Conservation (phyloP, 2,113 vertebrate species). For the Brachyistius frenatus region DNA sequence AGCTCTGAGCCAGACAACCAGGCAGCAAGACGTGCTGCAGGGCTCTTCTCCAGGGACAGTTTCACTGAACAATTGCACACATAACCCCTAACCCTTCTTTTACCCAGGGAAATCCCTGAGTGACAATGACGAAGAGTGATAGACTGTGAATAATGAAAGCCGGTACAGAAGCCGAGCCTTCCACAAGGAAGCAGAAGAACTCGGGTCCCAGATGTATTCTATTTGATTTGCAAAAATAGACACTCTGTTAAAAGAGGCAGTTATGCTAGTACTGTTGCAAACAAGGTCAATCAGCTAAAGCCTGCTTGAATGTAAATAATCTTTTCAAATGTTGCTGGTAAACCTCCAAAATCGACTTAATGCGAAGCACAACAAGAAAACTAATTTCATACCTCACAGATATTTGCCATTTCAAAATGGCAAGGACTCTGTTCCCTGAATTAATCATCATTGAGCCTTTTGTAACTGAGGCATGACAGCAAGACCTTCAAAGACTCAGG, state of each 20-base stretch:
- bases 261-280: slow-evolving; percentile 20
- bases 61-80: slow-evolving; percentile 67
- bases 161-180: slow-evolving; percentile 3
- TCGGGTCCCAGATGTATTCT: slow-evolving; percentile 12
- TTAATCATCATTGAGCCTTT: slow-evolving; percentile 73
- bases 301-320: slow-evolving; percentile 60
- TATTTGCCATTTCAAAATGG: slow-evolving; percentile 73
- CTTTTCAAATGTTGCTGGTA: slow-evolving; percentile 28
- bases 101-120: slow-evolving; percentile 38
- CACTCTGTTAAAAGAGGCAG: slow-evolving; percentile 6
- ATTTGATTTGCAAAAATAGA: slow-evolving; percentile 23
- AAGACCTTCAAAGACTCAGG: slow-evolving; percentile 77
- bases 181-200: background rate
- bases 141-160: slow-evolving; percentile 49
- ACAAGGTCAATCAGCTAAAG: slow-evolving; percentile 60
- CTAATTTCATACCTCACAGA: slow-evolving; percentile 77
- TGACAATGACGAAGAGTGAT: slow-evolving; percentile 57
- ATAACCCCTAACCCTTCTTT: slow-evolving; percentile 54
- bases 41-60: slow-evolving; percentile 60
- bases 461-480: slow-evolving; percentile 71
- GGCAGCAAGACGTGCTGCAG: slow-evolving; percentile 39
- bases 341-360: slow-evolving; percentile 46
- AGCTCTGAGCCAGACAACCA: slow-evolving; percentile 44
- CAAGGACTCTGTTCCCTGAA: slow-evolving; percentile 58
- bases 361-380: slow-evolving; percentile 50